Base-by-base conservation (phyloP, 2,888 invertebrate species). In the Beris chalybata region DNA sequence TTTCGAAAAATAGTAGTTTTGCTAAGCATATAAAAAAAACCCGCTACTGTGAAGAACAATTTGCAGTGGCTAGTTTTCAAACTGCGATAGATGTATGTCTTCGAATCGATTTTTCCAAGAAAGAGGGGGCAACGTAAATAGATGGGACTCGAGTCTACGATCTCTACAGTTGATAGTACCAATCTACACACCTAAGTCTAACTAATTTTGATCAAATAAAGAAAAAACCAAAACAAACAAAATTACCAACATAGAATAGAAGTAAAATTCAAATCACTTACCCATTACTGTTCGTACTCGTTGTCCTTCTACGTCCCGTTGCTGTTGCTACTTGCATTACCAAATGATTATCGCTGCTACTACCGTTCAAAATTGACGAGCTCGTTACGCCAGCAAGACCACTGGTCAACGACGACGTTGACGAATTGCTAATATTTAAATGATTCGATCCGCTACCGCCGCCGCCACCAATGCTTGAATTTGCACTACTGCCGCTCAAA, bases 241-340 rank as follows among this genome's bases (percentile, higher is more conserved):
- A 54, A 32, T 7, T 12, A 55, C 22, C 22, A 22, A 22, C 29
- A 47, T 47, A 2, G 22, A n/a, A 57, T 50, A 11, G 29, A 47
- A 38, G 9, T 3, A 56, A 56, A 12, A 56, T 56, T n/a, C 30
- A 61, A 58, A 67, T 54, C 7, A 72, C 76, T 75, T 70, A 81
- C 81, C 80, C 80, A 73, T 79, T 80, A 71, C 81, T 81, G 67
- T 80, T 81, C 63, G 80, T 79, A 71, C 81, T 81, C 67, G 79
- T 80, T 64, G 81, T 81, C 43, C 80, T 76, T 69, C 81, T 75
- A 71, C 81, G 75, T 64, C 75, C 74, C 58, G 72, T 71, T 58
- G 68, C 55, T 68, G 72, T 32, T 58, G 70, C 22, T 69, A 72
- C 59, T 69, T 71, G 44, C 68, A 71, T 63, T 30, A 7, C 53